These are phyloP conservation scores for Cebuella pygmaea DNA, from an alignment of 2,797 vertebrate genomes.

Conservation along the genomic window DNA sequence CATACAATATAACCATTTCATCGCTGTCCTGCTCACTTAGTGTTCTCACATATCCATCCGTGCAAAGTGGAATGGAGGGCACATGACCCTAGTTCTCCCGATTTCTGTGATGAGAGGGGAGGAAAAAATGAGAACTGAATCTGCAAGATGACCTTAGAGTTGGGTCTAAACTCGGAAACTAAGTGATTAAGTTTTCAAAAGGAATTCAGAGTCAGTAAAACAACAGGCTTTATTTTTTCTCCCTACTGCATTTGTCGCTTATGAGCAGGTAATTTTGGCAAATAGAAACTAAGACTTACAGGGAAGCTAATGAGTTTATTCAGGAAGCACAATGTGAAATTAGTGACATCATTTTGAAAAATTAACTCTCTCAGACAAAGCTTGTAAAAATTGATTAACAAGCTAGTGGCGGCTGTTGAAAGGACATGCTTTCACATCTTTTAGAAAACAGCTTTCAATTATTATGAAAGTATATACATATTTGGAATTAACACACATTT, in stretches of 20 bases:
- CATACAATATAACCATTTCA: not conserved
- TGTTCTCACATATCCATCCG: not conserved
- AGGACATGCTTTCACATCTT: not conserved
- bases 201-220: not conserved
- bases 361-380: not conserved
- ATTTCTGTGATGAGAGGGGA: not conserved
- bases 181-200: not conserved
- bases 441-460: not conserved
- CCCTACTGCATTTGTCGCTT: not conserved
- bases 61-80: not conserved
- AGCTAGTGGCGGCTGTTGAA: not conserved
- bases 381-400: slow-evolving; percentile 33
- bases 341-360: not conserved
- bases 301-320: slow-evolving; percentile 14
- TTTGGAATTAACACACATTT: not conserved
- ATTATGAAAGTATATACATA: not conserved
- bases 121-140: not conserved
- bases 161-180: not conserved
- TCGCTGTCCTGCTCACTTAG: not conserved
- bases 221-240: not conserved
- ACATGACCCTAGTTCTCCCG: not conserved
- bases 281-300: not conserved
- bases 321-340: slow-evolving; percentile 3
- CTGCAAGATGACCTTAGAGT: not conserved
- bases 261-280: not conserved